Percentiles rank a stretch among this genome's conserved stretches.
These are phyloP conservation scores for Archilochus colubris DNA, from an alignment of 2,113 vertebrate genomes.

Conservation along the genomic window DNA sequence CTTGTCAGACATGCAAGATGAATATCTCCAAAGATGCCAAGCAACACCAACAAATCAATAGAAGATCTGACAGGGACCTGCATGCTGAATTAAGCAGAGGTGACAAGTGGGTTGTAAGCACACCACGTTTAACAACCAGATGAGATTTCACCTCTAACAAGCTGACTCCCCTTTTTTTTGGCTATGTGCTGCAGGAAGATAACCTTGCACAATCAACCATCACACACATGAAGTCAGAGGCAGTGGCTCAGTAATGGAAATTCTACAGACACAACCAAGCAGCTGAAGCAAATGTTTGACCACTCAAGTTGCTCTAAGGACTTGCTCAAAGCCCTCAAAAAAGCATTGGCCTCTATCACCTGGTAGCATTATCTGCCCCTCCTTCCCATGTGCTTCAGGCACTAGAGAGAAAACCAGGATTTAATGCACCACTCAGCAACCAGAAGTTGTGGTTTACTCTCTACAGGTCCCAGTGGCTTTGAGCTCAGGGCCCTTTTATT, in stretches of 20 bases:
- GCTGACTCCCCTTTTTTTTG: neutral
- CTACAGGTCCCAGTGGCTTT: neutral
- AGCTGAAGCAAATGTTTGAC: neutral
- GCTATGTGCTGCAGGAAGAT: neutral
- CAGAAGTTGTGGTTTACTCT: neutral
- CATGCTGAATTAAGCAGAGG: constrained; percentile 38
- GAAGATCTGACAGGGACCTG: neutral
- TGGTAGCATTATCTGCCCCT: rapidly evolving
- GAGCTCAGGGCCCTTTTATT: neutral
- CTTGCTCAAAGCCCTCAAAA: neutral
- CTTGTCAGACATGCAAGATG: neutral
- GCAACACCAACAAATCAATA: constrained; percentile 19
- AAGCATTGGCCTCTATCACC: neutral
- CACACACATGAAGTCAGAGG: neutral
- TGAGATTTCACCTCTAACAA: neutral
- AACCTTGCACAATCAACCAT: neutral
- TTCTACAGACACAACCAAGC: neutral
- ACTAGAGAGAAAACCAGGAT: rapidly evolving
- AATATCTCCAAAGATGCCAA: neutral
- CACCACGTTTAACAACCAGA: constrained; percentile 13
- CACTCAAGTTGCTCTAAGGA: neutral
- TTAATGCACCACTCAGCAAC: neutral
- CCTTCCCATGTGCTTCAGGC: neutral
- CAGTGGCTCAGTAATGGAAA: neutral
- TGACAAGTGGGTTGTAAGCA: constrained; percentile 14